Base-by-base conservation (phyloP, 2,888 invertebrate species). In the Platerodrilus igneus region DNA sequence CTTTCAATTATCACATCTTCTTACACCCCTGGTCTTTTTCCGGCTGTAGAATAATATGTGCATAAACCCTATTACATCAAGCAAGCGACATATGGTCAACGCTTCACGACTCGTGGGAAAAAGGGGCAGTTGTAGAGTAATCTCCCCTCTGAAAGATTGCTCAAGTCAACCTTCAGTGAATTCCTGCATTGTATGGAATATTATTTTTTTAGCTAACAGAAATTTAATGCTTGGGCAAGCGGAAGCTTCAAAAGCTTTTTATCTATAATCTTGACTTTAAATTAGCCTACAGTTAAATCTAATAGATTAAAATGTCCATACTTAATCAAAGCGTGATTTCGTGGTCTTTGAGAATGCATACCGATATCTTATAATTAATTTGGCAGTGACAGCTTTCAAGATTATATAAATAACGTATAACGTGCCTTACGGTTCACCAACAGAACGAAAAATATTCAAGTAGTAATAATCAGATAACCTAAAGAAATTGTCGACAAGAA, bases 21-120 rank as follows among this genome's bases (percentile, higher is more conserved):
- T n/a, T n/a, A n/a, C n/a, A 44, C 46, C 46, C 45, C 33, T 40
- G 41, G 38, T 29, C 41, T 37, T 45, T 43, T 48, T 45, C 34
- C 37, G 27, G 37, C 39, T 11, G 16, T 26, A 34, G 33, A n/a
- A n/a, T n/a, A n/a, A 28, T 37, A 34, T 39, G 31, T 39, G 42
- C 43, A 37, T 38, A n/a, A n/a, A 30, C 47, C 41, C 35, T 46
- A 44, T 37, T 43, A 40, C 47, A 46, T 42, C 53, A 52, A 55
- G 55, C 52, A 59, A 36, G 44, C 60, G 60, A 61, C 63, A 63
- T 63, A 60, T 63, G 63, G 63, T 52, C 51, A 57, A 58, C 59
- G 60, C 53, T 53, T 48, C 46, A 41, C 52, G 40, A 45, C 56
- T 52, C 60, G 60, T 60, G 60, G 61, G 61, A 60, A 62, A 41